A percentile compares a stretch with the other conserved stretches of the same genome.
phyloP scores from a whole-genome alignment of 2,888 invertebrate species.

The Fragum fragum region DNA sequence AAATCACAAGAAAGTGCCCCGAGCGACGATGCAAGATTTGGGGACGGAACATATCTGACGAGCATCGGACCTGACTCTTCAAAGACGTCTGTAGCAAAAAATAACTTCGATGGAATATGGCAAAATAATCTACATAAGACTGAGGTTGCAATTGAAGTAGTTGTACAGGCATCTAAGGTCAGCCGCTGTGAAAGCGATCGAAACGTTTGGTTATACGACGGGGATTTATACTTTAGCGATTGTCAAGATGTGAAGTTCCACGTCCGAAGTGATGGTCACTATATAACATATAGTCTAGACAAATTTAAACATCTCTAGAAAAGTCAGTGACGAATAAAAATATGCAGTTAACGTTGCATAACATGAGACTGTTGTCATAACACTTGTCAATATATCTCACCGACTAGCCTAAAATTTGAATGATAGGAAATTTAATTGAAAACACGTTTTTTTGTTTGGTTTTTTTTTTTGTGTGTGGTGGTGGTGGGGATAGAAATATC shows the following conservation, averaged over 20 bases:
- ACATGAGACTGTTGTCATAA: too few species aligned
- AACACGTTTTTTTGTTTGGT: too few species aligned
- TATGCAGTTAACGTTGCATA: too few species aligned
- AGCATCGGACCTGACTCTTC: conserved; percentile 15
- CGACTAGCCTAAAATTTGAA: too few species aligned
- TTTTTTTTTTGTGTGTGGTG: too few species aligned
- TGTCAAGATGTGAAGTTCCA: not conserved
- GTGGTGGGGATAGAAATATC: too few species aligned
- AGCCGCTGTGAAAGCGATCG: not conserved
- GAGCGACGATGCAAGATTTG: conserved; percentile 4
- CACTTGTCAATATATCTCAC: too few species aligned
- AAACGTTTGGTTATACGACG: not conserved
- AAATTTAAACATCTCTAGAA: not conserved
- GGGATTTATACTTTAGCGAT: not conserved
- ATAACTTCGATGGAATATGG: conserved; percentile 24
- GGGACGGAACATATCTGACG: conserved; percentile 25
- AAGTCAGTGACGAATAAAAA: too few species aligned
- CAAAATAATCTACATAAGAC: conserved; percentile 2
- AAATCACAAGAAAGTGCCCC: not conserved
- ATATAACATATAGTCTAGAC: not conserved
- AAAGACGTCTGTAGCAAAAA: conserved; percentile 3
- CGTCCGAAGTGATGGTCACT: not conserved
- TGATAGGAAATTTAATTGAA: too few species aligned
- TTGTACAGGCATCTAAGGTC: not conserved
- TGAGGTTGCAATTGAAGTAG: conserved; percentile 22